These are phyloP conservation scores for Dryadula phaetusa DNA, from an alignment of 2,888 invertebrate genomes.

Conservation along the genomic window DNA sequence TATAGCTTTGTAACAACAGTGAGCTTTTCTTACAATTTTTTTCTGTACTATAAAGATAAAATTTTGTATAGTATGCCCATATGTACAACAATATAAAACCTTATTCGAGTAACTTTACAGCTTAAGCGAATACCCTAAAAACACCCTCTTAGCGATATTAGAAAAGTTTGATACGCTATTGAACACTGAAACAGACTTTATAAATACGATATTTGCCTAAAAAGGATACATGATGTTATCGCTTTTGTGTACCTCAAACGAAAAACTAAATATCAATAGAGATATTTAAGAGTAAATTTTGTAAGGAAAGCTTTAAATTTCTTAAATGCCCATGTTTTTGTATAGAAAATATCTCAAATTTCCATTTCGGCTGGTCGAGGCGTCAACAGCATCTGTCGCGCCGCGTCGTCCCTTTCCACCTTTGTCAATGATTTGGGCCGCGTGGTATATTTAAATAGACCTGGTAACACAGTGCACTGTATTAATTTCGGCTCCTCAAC, in stretches of 20 bases:
- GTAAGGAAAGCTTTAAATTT: not conserved
- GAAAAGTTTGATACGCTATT: constrained; percentile 38
- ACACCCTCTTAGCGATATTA: constrained; percentile 36
- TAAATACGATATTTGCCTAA: constrained; percentile 29
- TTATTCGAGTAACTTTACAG: not conserved
- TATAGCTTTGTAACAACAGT: no score
- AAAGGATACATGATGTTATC: constrained; percentile 13
- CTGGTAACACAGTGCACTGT: no score
- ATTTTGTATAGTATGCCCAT: not conserved
- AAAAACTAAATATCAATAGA: constrained; percentile 8
- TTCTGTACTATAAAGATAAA: not conserved
- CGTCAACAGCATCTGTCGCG: not conserved
- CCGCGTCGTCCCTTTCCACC: not conserved
- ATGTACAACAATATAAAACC: not conserved
- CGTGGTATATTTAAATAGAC: not conserved
- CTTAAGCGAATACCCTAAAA: constrained; percentile 12
- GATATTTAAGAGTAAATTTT: not conserved
- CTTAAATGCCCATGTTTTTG: not conserved
- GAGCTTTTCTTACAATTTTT: no score
- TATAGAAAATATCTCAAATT: not conserved
- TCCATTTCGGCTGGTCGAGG: not conserved
- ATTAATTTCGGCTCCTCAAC: no score
- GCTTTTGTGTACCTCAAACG: constrained; percentile 1
- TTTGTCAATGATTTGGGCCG: not conserved
- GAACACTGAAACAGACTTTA: constrained; percentile 37